Base-by-base conservation (phyloP, 1,140 invertebrate species). In the Papilio glaucus region DNA sequence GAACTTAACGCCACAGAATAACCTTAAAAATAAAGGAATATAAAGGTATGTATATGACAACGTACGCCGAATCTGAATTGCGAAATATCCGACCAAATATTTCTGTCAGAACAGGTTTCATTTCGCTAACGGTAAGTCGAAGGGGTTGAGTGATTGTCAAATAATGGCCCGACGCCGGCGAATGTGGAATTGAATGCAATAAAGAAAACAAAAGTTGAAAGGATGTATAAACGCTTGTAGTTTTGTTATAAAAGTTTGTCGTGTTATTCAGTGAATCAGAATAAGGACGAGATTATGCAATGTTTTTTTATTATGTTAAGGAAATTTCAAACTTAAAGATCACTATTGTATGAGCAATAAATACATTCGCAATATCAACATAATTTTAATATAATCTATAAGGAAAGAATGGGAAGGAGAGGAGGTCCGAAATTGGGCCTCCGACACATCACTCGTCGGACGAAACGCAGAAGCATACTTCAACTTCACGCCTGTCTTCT, bases 131-230 rank as follows among this genome's bases (percentile, higher is more conserved):
- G 49, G 21, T 57, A 57, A 57, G 24, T 24, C 24, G 49, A 18
- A 57, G 9, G 49, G 49, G 49, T 57, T 57, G 21, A 57, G 49
- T 57, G 49, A 57, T 57, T 57, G 49, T 21, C 10, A 57, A 57
- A 57, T 57, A 57, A 57, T 57, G 49, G 49, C 21, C 29, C 29
- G 29, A 33, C 6, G 29, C 2, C 49, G 24, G 49, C 24, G 49
- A 57, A 24, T 21, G 49, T 57, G 9, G 45, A 49, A 49, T 49
- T 21, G 29, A 33, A 33, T 33, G 29, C 29, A 33, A 33, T 2
- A 33, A 33, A 33, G 2, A 33, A 33, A 3, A 33, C 29, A 33
- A 33, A 33, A 33, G 2, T 33, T 33, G 2, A 33, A 33, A 33
- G 29, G 29, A 33, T 33, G 6, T 3, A 33, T 33, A 57, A 57